Conservation (phyloP, 2,888 invertebrate genomes). For the Teleiodes luculella region DNA sequence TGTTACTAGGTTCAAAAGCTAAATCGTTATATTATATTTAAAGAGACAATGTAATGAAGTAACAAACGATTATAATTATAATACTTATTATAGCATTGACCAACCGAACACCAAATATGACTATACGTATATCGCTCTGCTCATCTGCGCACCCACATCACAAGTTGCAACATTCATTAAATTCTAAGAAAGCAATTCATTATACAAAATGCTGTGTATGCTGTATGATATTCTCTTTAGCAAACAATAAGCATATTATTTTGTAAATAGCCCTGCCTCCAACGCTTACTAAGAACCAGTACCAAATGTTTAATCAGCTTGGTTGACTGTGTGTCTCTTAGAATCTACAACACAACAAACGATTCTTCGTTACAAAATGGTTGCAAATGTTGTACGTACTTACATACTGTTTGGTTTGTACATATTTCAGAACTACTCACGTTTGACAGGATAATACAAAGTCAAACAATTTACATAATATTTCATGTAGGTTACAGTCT, state of each 20-base stretch:
- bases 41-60: too few species aligned
- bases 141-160: not conserved
- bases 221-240: not conserved
- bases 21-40: too few species aligned
- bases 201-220: slow-evolving; percentile 10
- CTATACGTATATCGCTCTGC: not conserved
- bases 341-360: slow-evolving; percentile 6
- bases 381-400: not conserved
- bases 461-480: too few species aligned
- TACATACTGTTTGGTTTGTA: too few species aligned
- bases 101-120: too few species aligned
- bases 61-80: too few species aligned
- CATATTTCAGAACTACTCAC: too few species aligned
- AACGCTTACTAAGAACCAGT: slow-evolving; percentile 2
- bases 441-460: too few species aligned
- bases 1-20: too few species aligned
- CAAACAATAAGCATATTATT: slow-evolving; percentile 16
- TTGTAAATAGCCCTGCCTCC: slow-evolving; percentile 13
- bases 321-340: not conserved
- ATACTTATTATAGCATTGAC: too few species aligned
- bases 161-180: slow-evolving; percentile 4
- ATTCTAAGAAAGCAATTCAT: slow-evolving; percentile 3
- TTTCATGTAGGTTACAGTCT: too few species aligned
- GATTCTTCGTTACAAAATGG: not conserved
- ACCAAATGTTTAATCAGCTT: slow-evolving; percentile 8